A percentile compares a stretch with the other conserved stretches of the same genome.
Evolutionary conservation across 1,140 invertebrate species (phyloP).

Genomic region (Aphaenogaster floridana): DNA sequence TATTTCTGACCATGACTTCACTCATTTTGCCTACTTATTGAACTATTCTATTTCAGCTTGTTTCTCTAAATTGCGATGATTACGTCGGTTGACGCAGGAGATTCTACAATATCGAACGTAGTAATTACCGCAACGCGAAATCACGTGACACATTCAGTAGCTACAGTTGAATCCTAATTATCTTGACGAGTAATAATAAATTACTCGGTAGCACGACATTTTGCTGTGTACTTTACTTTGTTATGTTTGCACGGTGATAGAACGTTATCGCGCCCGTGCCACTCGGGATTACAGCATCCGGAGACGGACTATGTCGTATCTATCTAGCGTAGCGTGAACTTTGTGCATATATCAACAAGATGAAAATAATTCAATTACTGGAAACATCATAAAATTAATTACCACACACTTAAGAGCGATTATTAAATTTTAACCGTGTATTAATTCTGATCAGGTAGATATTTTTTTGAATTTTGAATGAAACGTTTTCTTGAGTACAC

Average conservation of each 20-base stretch:
- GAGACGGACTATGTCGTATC: conserved; percentile 51
- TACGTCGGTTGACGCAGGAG: neutral
- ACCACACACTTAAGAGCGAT: neutral
- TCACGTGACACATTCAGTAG: conserved; percentile 50
- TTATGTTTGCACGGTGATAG: conserved; percentile 82
- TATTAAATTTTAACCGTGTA: neutral
- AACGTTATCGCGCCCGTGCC: conserved; percentile 76
- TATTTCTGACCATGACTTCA: neutral
- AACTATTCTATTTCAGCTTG: neutral
- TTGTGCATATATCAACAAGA: conserved; percentile 21
- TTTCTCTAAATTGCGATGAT: neutral
- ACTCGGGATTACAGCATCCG: conserved; percentile 73
- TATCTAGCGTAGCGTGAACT: conserved; percentile 47
- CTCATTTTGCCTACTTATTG: neutral
- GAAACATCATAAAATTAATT: conserved; percentile 14
- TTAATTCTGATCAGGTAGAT: neutral
- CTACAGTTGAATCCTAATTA: conserved; percentile 65
- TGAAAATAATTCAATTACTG: conserved; percentile 32
- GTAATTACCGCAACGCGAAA: neutral
- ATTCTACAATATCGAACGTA: neutral
- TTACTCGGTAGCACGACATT: conserved; percentile 77
- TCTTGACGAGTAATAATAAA: conserved; percentile 78
- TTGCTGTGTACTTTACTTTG: conserved; percentile 78
- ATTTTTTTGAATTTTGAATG: neutral
- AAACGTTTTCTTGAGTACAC: neutral